Base-by-base conservation (phyloP, 1,140 invertebrate species). In the Drosophila tsacasi region DNA sequence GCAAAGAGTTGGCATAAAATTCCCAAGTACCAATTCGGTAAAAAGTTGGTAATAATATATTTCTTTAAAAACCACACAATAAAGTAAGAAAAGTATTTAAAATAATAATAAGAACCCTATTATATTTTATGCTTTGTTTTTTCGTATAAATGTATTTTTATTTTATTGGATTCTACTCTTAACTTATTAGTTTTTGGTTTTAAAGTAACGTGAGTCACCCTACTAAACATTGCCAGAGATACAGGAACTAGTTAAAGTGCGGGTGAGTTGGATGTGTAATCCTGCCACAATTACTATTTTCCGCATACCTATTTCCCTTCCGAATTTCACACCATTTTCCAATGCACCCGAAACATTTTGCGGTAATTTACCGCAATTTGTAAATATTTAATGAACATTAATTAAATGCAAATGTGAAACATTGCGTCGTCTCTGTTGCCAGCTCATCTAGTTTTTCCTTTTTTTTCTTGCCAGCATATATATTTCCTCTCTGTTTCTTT, bases 331-430 rank as follows among this genome's bases (percentile, higher is more conserved):
- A 39, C 37, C 47, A 40, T 67, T 66, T 75, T 2, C 55, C 12
- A 12, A 30, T 69, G 66, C 65, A 58, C n/a, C 69, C 44, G 5
- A 23, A 73, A 42, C 66, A 69, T 55, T 71, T 68, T 76, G 66
- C 39, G 80, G 71, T 83, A 84, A 84, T 89, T 81, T 75, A 83
- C 82, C 86, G 62, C 84, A 89, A 90, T 84, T 89, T 79, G 84
- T 89, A 89, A 89, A 89, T 89, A 89, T 89, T 89, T 89, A 84
- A 89, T 84, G 84, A 81, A 84, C 84, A 89, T 89, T 89, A 89
- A 89, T 89, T 89, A 84, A 84, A 87, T 89, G 84, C 81, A 81
- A 81, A 84, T 87, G 83, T 72, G 27, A 40, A 69, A 68, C 32
- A 57, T 32, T 44, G 9, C 32, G 4, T 23, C 30, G 50, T 21